phyloP scores from a whole-genome alignment of 2,888 invertebrate species.

The Callimorpha dominula region DNA sequence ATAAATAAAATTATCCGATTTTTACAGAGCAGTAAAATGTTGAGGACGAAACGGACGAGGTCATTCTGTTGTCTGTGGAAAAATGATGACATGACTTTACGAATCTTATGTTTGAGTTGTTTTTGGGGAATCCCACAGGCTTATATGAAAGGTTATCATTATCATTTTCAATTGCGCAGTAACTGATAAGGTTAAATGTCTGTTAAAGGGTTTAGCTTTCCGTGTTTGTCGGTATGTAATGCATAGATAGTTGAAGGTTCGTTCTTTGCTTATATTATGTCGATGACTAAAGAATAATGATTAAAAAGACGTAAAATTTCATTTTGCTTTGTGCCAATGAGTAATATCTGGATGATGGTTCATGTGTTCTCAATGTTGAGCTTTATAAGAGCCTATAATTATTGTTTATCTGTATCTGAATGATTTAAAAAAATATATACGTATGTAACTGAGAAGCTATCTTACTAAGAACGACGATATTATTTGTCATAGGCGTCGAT shows the following conservation, averaged over 20 bases:
- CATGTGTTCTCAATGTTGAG: too few species aligned
- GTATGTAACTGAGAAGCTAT: too few species aligned
- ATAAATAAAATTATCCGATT: neutral
- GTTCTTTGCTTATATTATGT: neutral
- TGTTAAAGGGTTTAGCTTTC: neutral
- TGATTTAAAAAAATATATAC: too few species aligned
- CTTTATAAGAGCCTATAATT: too few species aligned
- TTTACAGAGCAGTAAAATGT: neutral
- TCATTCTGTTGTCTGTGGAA: neutral
- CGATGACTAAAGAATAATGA: neutral
- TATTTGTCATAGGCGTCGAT: too few species aligned
- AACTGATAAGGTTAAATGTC: conserved; percentile 1
- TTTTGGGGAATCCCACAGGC: neutral
- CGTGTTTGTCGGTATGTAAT: neutral
- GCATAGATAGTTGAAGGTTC: neutral
- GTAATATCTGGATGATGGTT: too few species aligned
- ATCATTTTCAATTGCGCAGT: neutral
- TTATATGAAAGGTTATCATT: neutral
- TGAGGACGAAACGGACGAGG: neutral
- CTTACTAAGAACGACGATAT: too few species aligned
- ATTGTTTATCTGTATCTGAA: too few species aligned
- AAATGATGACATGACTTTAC: neutral
- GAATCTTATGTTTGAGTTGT: neutral
- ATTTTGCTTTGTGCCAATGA: neutral
- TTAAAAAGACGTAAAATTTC: neutral